Base-by-base conservation (phyloP, 2,797 vertebrate genomes). In the Ambastaia sidthimunki region DNA sequence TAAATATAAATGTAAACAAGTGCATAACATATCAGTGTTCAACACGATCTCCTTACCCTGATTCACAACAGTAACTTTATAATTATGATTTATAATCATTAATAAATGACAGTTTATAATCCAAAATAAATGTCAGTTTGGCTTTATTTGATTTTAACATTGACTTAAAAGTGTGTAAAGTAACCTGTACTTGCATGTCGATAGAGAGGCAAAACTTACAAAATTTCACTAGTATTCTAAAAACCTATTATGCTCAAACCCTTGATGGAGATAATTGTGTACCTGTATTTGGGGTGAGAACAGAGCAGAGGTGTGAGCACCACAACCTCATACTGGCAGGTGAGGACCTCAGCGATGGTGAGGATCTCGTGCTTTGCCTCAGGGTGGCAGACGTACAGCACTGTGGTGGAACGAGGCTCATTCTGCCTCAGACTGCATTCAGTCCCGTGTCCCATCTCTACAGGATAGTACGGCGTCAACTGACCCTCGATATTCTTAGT, bases 321-420 rank as follows among this genome's bases (percentile, higher is more conserved):
- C 89, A 99, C 94, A 83, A 99, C 96, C 91, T 99, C 97, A 41
- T 99, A 99, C 92, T 99, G 96, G 86, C 98, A 99, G 76, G 96
- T 98, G 7, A 94, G 97, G 82, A 98, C 94, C 92, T 99, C 98
- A 7, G 98, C 97, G 1, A 99, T 95, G 0, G 98, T 99, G 73
- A 99, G 91, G 90, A 99, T 98, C 92, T 99, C 98, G 1, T 99
- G 97, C 85, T 99, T 99, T 78, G 98, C 96, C 86, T 99, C 98
- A 0, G 98, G 98, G 71, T 99, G 97, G 84, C 98, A 99, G 85
- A 99, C 95, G 47, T 99, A 99, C 91, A 99, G 90, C 74, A 99
- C 94, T 0, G 94, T 93, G 16, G 95, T 94, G 74, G 93, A 92
- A 71, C 98, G 94, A 71, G 97, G 95, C 55, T 90, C 63, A 88